These are phyloP conservation scores for Thera britannica DNA, from an alignment of 2,888 invertebrate species.

Conservation along the genomic window DNA sequence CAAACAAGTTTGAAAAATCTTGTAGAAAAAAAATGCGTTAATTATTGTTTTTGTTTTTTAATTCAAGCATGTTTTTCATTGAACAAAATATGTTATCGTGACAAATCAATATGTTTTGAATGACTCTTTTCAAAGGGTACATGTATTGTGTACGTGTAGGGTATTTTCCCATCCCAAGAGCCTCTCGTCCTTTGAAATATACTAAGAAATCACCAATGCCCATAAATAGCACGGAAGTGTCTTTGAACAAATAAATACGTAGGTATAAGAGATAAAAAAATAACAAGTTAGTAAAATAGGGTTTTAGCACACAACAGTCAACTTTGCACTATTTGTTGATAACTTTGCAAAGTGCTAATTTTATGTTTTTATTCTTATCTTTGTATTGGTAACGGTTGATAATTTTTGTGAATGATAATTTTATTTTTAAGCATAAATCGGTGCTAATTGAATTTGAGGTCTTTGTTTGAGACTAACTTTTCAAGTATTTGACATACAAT, in stretches of 20 bases:
- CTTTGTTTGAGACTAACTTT: slow-evolving; percentile 2
- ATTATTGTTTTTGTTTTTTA: too few species aligned
- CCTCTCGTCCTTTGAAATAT: neutral
- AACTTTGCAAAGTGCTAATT: slow-evolving; percentile 6
- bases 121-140: too few species aligned
- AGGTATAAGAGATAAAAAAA: slow-evolving; percentile 1
- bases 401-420: neutral
- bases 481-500: too few species aligned
- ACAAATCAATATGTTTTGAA: too few species aligned
- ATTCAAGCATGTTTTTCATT: too few species aligned
- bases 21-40: too few species aligned
- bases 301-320: slow-evolving; percentile 7
- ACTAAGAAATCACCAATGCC: neutral
- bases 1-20: too few species aligned
- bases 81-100: too few species aligned
- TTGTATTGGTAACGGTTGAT: slow-evolving; percentile 13
- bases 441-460: slow-evolving; percentile 7
- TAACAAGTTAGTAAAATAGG: slow-evolving; percentile 2
- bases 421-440: slow-evolving; percentile 4
- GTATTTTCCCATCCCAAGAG: neutral
- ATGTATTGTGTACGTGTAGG: too few species aligned
- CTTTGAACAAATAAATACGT: neutral
- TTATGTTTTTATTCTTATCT: slow-evolving; percentile 3
- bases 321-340: neutral
- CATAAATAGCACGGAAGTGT: neutral